These are phyloP conservation scores for Schizothorax lantsangensis DNA, from an alignment of 2,797 vertebrate genomes.

Conservation along the genomic window DNA sequence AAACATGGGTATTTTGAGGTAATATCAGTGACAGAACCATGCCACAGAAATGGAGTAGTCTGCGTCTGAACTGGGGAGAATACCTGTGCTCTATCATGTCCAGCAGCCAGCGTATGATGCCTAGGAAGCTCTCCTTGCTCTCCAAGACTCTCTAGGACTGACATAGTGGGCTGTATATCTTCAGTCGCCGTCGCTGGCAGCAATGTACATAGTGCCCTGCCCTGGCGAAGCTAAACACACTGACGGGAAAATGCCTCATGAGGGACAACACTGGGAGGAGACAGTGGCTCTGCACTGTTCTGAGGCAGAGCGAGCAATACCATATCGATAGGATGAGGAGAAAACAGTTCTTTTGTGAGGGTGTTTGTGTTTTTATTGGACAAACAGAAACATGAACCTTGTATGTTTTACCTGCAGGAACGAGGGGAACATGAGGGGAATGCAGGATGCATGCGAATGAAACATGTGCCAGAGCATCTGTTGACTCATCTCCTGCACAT, in stretches of 20 bases:
- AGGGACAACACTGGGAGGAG: too few relatives aligned
- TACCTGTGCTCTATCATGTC: neutral
- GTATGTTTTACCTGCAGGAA: too few relatives aligned
- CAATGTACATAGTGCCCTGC: neutral
- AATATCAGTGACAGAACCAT: neutral
- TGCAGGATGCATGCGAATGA: neutral
- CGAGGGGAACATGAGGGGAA: too few relatives aligned
- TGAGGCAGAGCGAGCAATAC: neutral
- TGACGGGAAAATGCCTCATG: too few relatives aligned
- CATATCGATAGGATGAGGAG: neutral
- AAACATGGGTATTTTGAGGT: too few relatives aligned
- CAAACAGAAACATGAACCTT: too few relatives aligned
- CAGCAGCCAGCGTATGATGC: neutral
- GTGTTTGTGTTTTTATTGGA: neutral
- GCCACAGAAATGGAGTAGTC: neutral
- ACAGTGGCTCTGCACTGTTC: too few relatives aligned
- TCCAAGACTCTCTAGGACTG: neutral
- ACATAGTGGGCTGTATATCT: neutral
- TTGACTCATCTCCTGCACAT: neutral
- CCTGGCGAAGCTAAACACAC: too few relatives aligned
- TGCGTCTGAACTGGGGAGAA: neutral
- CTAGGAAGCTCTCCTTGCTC: neutral
- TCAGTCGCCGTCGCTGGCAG: too few relatives aligned
- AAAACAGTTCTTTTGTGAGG: neutral
- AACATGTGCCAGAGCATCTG: rapidly evolving